Conservation (phyloP, 2,888 invertebrate genomes). For the Hirudinaria manillensis region DNA sequence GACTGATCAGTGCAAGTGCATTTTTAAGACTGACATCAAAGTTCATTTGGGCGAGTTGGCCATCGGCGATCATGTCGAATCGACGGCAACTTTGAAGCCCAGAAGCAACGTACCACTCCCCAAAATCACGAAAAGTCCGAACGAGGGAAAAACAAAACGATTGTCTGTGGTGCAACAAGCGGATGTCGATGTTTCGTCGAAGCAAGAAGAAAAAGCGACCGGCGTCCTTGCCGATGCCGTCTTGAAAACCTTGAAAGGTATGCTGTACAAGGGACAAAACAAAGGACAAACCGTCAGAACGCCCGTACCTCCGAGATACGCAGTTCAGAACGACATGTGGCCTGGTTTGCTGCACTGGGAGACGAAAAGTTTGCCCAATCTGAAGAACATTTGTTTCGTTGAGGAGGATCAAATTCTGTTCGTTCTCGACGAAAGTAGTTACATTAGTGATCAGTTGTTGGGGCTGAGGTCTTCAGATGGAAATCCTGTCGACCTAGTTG, state of each 20-base stretch:
- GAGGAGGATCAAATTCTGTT: not conserved
- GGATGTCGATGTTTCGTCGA: not conserved
- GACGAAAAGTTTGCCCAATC: not conserved
- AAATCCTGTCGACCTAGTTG: not conserved
- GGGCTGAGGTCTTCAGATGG: not conserved
- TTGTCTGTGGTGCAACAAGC: not conserved
- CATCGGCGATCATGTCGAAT: not conserved
- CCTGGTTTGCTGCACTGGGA: not conserved
- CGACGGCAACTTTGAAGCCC: not conserved
- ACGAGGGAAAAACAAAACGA: not conserved
- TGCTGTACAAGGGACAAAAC: not conserved
- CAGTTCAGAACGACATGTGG: not conserved
- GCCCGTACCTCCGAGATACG: not conserved
- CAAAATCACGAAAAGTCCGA: not conserved
- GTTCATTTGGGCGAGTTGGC: not conserved
- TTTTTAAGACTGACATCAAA: not conserved
- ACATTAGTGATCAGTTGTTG: not conserved
- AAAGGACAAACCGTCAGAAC: not conserved
- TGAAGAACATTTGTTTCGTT: not conserved
- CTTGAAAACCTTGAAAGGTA: too few species aligned
- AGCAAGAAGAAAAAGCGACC: not conserved
- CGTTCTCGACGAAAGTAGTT: conserved; percentile 1
- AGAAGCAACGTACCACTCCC: not conserved
- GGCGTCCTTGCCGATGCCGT: not conserved
- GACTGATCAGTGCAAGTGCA: not conserved